phyloP scores from a whole-genome alignment of 1,140 invertebrate species.

The Saccostrea cuccullata region DNA sequence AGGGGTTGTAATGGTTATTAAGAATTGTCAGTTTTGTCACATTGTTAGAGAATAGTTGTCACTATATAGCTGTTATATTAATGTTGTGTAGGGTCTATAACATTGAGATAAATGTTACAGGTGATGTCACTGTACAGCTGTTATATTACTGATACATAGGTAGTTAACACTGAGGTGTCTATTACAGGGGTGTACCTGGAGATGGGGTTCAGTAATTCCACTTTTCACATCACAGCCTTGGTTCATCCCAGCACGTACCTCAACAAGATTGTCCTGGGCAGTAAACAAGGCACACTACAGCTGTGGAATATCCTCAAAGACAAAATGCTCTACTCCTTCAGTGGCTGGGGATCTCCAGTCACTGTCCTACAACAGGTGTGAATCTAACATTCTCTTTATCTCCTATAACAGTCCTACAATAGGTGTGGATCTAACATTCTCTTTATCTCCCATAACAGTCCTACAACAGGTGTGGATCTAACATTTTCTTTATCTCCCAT shows the following conservation, averaged over 20 bases:
- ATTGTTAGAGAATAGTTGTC: too few species aligned
- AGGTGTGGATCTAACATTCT: conserved; percentile 77
- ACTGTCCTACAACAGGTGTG: conserved; percentile 84
- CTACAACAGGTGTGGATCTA: conserved; percentile 82
- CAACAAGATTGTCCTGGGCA: conserved; percentile 96
- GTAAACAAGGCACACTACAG: conserved; percentile 91
- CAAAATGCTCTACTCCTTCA: conserved; percentile 89
- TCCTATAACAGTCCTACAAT: conserved; percentile 85
- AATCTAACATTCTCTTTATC: conserved; percentile 63
- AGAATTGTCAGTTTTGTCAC: too few species aligned
- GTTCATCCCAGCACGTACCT: conserved; percentile 95
- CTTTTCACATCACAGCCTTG: conserved; percentile 88
- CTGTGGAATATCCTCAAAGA: conserved; percentile 92
- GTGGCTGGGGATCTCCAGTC: conserved; percentile 86
- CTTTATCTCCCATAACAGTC: conserved; percentile 82
- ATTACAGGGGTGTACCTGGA: conserved; percentile 77
- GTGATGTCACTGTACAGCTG: too few species aligned
- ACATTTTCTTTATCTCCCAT: conserved; percentile 79
- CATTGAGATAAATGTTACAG: too few species aligned
- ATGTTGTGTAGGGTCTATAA: too few species aligned
- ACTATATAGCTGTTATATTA: too few species aligned
- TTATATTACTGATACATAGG: too few species aligned
- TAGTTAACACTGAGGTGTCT: conserved; percentile 28
- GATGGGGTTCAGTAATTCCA: conserved; percentile 83
- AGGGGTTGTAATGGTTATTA: too few species aligned